phyloP scores from a whole-genome alignment of 2,888 invertebrate genomes.

The Scaptomyza tumidula region DNA sequence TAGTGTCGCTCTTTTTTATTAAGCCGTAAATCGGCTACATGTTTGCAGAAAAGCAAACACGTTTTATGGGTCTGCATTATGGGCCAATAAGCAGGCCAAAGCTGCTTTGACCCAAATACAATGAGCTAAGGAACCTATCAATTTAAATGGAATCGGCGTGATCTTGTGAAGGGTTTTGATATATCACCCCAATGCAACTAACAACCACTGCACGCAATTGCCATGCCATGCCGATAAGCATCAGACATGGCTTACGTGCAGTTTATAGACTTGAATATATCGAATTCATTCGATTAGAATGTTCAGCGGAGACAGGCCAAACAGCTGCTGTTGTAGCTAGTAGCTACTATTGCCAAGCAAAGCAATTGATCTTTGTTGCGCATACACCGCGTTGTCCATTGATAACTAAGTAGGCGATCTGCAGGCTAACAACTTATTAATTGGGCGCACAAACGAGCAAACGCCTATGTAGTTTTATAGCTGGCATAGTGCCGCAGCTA shows the following conservation, averaged over 20 bases:
- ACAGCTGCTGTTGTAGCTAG: constrained; percentile 14
- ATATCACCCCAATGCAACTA: constrained; percentile 42
- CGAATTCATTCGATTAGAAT: constrained; percentile 54
- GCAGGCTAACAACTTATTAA: constrained; percentile 55
- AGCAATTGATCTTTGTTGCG: constrained; percentile 36
- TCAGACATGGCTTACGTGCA: constrained; percentile 70
- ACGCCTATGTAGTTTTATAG: constrained; percentile 64
- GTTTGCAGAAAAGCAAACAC: constrained; percentile 38
- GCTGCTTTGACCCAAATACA: constrained; percentile 55
- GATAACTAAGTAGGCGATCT: constrained; percentile 59
- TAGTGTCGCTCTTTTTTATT: constrained; percentile 62
- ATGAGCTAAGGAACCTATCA: constrained; percentile 37
- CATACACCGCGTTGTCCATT: constrained; percentile 30
- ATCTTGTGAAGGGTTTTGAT: constrained; percentile 63
- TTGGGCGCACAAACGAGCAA: constrained; percentile 27
- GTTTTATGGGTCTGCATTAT: constrained; percentile 27
- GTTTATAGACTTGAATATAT: constrained; percentile 53
- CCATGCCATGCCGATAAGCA: constrained; percentile 41
- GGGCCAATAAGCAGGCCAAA: constrained; percentile 41
- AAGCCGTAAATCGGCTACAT: constrained; percentile 55
- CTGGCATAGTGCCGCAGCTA: constrained; percentile 41
- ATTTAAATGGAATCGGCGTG: constrained; percentile 39
- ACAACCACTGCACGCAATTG: constrained; percentile 50
- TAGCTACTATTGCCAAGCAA: constrained; percentile 13
- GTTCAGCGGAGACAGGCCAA: constrained; percentile 39